Conservation (phyloP, 2,797 vertebrate genomes). For the Leptatherina wallacei region DNA sequence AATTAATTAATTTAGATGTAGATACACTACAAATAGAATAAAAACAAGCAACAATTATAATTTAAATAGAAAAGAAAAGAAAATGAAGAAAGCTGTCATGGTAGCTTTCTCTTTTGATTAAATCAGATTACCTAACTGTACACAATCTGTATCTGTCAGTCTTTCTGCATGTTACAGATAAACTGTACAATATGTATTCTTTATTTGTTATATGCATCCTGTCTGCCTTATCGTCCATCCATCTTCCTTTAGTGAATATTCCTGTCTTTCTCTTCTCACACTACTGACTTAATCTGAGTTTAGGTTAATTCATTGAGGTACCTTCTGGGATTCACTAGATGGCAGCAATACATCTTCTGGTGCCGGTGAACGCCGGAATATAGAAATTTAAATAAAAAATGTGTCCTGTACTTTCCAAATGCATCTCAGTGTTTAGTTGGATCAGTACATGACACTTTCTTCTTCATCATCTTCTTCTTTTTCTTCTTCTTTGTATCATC, state of each 20-base stretch:
- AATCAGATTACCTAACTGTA: too few relatives aligned
- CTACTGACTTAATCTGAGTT: background rate
- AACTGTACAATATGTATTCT: background rate
- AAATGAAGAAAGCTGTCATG: background rate
- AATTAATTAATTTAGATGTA: background rate
- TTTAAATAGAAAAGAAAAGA: background rate
- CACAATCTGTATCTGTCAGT: background rate
- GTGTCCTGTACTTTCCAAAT: constrained; percentile 4
- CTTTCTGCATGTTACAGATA: background rate
- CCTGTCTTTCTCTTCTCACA: background rate
- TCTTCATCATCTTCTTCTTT: too few relatives aligned
- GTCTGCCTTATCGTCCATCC: background rate
- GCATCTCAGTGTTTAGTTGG: background rate
- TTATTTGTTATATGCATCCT: background rate
- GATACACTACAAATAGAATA: background rate
- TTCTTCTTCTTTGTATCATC: too few relatives aligned
- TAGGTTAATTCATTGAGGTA: constrained; percentile 24
- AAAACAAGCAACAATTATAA: background rate
- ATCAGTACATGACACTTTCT: too few relatives aligned
- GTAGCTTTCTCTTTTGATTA: background rate
- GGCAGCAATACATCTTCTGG: constrained; percentile 51
- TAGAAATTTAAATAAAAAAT: constrained; percentile 7
- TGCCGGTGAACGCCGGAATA: constrained; percentile 19
- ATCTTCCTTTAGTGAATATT: background rate
- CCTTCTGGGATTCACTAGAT: constrained; percentile 64